Percentiles rank a stretch among this genome's conserved stretches.
phyloP scores from a whole-genome alignment of 2,113 vertebrate species.

The Genyomyrus donnyi region DNA sequence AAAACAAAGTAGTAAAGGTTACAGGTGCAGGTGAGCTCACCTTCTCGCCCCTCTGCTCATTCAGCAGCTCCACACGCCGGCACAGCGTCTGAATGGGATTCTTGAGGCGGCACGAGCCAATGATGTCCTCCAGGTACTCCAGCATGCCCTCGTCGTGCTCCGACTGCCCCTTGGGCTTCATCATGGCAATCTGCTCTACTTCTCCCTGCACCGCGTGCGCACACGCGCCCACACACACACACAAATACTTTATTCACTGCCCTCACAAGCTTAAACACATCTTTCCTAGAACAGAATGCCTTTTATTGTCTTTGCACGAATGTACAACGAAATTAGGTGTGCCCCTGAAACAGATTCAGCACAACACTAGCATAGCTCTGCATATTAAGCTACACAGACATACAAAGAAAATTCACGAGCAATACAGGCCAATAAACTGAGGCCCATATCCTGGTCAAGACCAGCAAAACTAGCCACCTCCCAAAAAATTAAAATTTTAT shows the following conservation, averaged over 20 bases:
- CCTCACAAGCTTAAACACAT: background rate
- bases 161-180: slow-evolving; percentile 94
- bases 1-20: background rate
- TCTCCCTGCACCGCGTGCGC: slow-evolving; percentile 70
- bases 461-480: background rate
- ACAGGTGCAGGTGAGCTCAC: slow-evolving; percentile 49
- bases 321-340: no score
- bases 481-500: background rate
- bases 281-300: background rate
- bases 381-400: no score
- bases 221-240: background rate
- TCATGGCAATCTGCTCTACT: slow-evolving; percentile 97
- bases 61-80: slow-evolving; percentile 78
- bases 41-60: slow-evolving; percentile 89
- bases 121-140: slow-evolving; percentile 92
- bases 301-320: no score
- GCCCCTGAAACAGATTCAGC: no score
- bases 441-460: background rate
- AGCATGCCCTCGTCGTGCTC: slow-evolving; percentile 96
- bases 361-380: no score
- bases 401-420: no score
- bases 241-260: background rate
- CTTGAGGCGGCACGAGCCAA: slow-evolving; percentile 88
- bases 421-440: no score
- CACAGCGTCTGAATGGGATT: slow-evolving; percentile 76